phyloP scores from a whole-genome alignment of 1,140 invertebrate species.

The Temnothorax longispinosus region DNA sequence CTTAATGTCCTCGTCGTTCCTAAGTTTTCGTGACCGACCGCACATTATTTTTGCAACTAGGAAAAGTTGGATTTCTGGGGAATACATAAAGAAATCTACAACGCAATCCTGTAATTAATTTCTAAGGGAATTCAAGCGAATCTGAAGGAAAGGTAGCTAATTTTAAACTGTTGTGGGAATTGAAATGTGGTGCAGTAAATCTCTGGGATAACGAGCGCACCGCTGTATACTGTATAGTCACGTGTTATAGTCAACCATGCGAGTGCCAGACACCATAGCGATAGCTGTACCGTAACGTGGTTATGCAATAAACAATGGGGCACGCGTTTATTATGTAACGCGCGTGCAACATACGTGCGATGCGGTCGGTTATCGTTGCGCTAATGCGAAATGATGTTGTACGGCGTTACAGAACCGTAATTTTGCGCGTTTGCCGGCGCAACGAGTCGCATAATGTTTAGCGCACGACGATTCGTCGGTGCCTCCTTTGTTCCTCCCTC shows the following conservation, averaged over 20 bases:
- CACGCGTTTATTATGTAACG: slow-evolving; percentile 45
- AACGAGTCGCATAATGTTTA: slow-evolving; percentile 11
- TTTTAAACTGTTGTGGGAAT: neutral
- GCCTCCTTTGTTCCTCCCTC: neutral
- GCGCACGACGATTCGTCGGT: neutral
- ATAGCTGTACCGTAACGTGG: neutral
- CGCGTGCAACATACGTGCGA: neutral
- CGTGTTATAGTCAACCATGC: neutral
- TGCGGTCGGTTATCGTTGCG: slow-evolving; percentile 23
- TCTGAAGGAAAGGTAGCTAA: neutral
- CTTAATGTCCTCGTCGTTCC: neutral
- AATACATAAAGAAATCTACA: neutral
- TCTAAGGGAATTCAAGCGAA: neutral
- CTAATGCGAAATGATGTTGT: slow-evolving; percentile 20
- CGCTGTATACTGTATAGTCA: neutral
- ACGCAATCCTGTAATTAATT: neutral
- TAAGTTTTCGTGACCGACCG: neutral
- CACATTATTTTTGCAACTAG: neutral
- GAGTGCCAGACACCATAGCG: slow-evolving; percentile 2
- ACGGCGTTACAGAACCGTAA: neutral
- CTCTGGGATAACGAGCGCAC: neutral
- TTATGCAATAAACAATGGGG: slow-evolving; percentile 46
- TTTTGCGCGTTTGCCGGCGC: slow-evolving; percentile 19
- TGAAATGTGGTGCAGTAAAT: slow-evolving; percentile 3
- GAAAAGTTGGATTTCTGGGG: neutral